A percentile compares a stretch with the other conserved stretches of the same genome.
Evolutionary conservation across 2,797 vertebrate species (phyloP).

Genomic region (Onychomys arenicola): DNA sequence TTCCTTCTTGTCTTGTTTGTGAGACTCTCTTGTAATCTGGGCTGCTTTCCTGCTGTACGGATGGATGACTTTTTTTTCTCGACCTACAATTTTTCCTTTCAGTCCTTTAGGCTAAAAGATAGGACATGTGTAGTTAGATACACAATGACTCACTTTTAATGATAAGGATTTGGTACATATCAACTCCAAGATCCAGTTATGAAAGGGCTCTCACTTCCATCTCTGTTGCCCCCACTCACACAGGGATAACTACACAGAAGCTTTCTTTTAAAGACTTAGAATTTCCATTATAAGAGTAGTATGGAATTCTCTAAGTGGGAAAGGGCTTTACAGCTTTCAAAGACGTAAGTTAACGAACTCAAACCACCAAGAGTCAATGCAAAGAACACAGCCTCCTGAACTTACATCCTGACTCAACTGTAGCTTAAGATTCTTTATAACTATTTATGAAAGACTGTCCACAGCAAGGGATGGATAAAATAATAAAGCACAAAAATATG

Average conservation of each 20-base stretch:
- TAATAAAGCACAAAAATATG: no score
- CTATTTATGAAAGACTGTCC: no score
- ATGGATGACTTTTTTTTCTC: conserved; percentile 93
- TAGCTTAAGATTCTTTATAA: no score
- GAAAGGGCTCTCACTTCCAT: not conserved
- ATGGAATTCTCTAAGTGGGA: not conserved
- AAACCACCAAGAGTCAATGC: not conserved
- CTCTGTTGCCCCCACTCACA: not conserved
- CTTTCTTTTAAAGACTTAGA: not conserved
- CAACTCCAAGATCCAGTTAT: not conserved
- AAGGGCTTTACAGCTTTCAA: not conserved
- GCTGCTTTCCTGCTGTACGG: conserved; percentile 97
- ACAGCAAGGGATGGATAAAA: no score
- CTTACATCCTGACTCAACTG: not conserved
- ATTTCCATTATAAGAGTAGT: not conserved
- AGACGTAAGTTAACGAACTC: not conserved
- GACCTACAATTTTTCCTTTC: conserved; percentile 89
- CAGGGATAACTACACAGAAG: not conserved
- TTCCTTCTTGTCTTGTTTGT: conserved; percentile 93
- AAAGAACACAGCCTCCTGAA: not conserved
- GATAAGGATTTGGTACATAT: not conserved
- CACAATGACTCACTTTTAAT: not conserved
- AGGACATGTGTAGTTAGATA: conserved; percentile 20
- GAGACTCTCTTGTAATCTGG: conserved; percentile 92
- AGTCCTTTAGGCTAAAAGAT: conserved; percentile 92